Base-by-base conservation (phyloP, 2,113 vertebrate species). In the Mesembrinibis cayennensis region DNA sequence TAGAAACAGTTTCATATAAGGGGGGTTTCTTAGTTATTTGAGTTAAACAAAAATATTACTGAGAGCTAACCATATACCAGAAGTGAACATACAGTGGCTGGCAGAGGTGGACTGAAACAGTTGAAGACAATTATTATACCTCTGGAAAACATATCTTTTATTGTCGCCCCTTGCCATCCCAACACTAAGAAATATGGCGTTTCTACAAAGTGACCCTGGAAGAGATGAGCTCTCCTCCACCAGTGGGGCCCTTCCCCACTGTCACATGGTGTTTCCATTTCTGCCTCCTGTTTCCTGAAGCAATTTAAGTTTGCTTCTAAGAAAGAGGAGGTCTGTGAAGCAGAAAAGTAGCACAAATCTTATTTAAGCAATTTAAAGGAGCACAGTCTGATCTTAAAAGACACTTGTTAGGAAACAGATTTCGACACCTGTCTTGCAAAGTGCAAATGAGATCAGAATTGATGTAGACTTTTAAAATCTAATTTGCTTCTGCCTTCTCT, bases 271-370 rank as follows among this genome's bases (percentile, higher is more conserved):
- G 79, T 61, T 90, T 52, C 90, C 91, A 65, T 45, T 93, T 94
- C 86, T 89, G n/a, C 30, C 85, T 87, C 47, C 62, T 49, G 61
- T 94, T 95, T 98, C 52, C 81, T 71, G 67, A 88, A 81, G 65
- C 9, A 85, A 45, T 87, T 91, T 86, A 85, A 74, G 44, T 82
- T 95, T 32, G 2, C 42, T 95, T 93, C 72, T 85, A 72, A 89
- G 65, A 92, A 73, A 93, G 49, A 93, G 47, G 36, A 80, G 55
- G 21, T 20, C 67, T 73, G 22, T 19, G 10, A 91, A 89, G 53
- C 56, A 94, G 62, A 95, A 96, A 96, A 90, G n/a, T 32, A 88
- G 11, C n/a, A 93, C 27, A 50, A 61, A 80, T 78, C 73, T 69
- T 40, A 67, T 78, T 72, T 77, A 91, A 94, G 19, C 69, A 73